Conservation (phyloP, 2,113 vertebrate genomes). For the Tupaia chinensis region DNA sequence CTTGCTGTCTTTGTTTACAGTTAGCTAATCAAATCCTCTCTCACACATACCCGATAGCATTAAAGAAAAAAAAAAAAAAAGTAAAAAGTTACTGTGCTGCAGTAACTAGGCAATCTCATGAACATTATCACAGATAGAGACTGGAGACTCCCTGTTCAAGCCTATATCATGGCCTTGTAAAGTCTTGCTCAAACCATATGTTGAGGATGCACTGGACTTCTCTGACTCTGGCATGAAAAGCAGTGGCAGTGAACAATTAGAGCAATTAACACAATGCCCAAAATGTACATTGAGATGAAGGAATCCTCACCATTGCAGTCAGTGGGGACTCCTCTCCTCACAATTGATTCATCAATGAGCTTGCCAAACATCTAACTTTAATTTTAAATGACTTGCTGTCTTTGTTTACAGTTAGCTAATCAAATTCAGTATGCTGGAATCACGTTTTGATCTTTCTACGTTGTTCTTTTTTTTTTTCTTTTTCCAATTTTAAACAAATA, state of each 20-base stretch:
- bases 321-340: neutral
- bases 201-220: accelerated
- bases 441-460: constrained; percentile 62
- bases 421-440: constrained; percentile 68
- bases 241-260: neutral
- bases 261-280: neutral
- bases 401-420: constrained; percentile 63
- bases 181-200: neutral
- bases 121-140: neutral
- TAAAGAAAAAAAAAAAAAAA: neutral
- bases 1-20: constrained; percentile 39
- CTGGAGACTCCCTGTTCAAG: neutral
- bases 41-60: no score
- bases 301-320: neutral
- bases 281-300: neutral
- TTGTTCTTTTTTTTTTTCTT: neutral
- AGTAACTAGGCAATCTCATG: neutral
- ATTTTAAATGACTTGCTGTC: constrained; percentile 61
- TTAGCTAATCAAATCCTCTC: constrained; percentile 69
- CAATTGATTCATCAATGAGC: constrained; percentile 15
- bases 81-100: neutral
- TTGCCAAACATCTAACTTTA: constrained; percentile 29
- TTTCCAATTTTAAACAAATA: constrained; percentile 70
- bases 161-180: no score
- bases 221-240: neutral